Evolutionary conservation across 2,113 vertebrate species (phyloP).

Genomic region (Peromyscus maniculatus): DNA sequence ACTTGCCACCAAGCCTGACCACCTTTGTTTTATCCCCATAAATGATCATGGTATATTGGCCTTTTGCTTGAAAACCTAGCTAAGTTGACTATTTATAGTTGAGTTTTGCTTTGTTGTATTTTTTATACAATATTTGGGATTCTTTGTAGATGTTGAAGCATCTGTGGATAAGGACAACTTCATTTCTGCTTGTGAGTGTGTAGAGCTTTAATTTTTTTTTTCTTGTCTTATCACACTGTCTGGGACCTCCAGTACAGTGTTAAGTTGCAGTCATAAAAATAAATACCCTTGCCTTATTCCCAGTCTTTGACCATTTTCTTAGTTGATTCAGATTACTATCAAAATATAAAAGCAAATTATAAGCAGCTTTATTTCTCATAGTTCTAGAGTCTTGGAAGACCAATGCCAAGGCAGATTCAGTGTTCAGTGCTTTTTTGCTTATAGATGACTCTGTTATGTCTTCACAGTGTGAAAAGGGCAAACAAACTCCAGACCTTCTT

Average conservation of each 20-base stretch:
- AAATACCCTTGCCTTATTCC: neutral
- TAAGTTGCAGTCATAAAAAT: neutral
- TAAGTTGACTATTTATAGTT: neutral
- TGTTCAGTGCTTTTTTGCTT: too few relatives aligned
- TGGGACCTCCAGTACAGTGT: neutral
- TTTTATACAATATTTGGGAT: neutral
- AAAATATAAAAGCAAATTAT: neutral
- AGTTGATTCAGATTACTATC: neutral
- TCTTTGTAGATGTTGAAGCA: neutral
- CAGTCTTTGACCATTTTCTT: neutral
- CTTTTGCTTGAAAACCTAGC: neutral
- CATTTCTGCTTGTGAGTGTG: neutral
- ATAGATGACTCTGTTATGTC: neutral
- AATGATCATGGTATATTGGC: neutral
- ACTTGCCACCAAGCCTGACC: neutral
- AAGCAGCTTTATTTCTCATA: neutral
- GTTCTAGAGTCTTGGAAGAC: neutral
- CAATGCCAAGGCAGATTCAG: neutral
- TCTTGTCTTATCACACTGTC: neutral
- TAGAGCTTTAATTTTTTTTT: neutral
- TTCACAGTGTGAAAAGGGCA: neutral
- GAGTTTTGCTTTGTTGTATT: neutral
- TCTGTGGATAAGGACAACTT: conserved; percentile 23
- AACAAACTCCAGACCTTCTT: neutral
- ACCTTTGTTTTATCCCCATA: neutral